Evolutionary conservation across 2,113 vertebrate genomes (phyloP).

Genomic region (Campylorhamphus procurvoides): DNA sequence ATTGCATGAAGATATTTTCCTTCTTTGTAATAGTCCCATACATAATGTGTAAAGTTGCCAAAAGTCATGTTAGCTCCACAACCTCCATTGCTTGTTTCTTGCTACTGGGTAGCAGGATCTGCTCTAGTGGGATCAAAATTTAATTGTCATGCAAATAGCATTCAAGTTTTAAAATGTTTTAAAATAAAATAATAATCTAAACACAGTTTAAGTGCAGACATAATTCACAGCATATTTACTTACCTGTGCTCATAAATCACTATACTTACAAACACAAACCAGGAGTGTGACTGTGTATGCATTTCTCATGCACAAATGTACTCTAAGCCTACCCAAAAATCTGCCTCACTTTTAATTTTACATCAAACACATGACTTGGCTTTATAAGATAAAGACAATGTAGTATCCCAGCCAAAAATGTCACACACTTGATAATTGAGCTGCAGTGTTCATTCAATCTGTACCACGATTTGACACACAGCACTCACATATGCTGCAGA

Average conservation of each 20-base stretch:
- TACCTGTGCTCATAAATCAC: not conserved
- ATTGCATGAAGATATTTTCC: fast-evolving
- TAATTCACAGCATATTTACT: not conserved
- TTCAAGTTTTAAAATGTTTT: not conserved
- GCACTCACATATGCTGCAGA: fast-evolving
- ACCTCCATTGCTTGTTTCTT: not conserved
- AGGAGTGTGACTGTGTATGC: fast-evolving
- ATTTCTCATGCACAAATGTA: not conserved
- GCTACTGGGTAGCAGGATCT: not conserved
- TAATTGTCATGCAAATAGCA: conserved; percentile 6
- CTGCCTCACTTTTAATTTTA: not conserved
- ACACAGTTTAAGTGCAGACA: not conserved
- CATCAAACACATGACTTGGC: not conserved
- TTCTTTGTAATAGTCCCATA: not conserved
- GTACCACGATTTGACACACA: fast-evolving
- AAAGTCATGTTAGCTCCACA: not conserved
- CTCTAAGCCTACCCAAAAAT: not conserved
- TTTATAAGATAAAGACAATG: not conserved
- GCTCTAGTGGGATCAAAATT: not conserved
- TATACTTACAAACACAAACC: not conserved
- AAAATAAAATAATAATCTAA: too few relatives aligned
- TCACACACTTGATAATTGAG: fast-evolving
- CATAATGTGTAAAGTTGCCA: not conserved
- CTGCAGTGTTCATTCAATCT: fast-evolving
- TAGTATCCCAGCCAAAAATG: not conserved